Evolutionary conservation across 2,797 vertebrate species (phyloP).

Genomic region (Argentina silus): DNA sequence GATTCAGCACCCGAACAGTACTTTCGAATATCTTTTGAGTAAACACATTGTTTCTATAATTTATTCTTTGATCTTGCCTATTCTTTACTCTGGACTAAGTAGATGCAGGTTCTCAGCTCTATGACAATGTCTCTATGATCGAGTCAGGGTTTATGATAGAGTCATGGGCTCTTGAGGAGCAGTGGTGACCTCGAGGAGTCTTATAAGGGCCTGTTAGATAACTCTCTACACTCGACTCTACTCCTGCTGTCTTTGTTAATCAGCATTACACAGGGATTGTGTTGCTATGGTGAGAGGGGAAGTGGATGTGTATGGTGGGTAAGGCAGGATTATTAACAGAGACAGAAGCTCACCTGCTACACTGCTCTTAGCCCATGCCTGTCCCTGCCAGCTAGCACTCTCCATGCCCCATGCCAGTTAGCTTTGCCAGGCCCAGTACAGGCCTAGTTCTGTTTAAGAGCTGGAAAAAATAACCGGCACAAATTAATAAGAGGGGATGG

Average conservation of each 20-base stretch:
- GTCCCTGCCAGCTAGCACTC: constrained; percentile 5
- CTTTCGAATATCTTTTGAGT: too few species aligned
- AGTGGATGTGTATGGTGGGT: neutral
- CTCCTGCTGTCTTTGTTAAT: constrained; percentile 9
- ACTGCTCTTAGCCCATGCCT: neutral
- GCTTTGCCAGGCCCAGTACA: neutral
- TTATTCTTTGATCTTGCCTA: too few species aligned
- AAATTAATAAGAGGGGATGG: constrained; percentile 20
- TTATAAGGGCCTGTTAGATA: neutral
- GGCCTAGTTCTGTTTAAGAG: neutral
- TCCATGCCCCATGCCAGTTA: constrained; percentile 7
- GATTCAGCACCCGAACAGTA: too few species aligned
- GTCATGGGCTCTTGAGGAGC: neutral
- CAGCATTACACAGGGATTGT: constrained; percentile 9
- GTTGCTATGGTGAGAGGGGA: constrained; percentile 3
- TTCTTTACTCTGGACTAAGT: too few species aligned
- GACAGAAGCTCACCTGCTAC: neutral
- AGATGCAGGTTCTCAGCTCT: too few species aligned
- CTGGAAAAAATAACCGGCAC: constrained; percentile 28
- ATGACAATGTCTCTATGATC: neutral
- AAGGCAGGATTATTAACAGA: too few species aligned
- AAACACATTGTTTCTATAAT: too few species aligned
- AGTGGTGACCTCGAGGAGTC: neutral
- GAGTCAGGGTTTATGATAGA: neutral
- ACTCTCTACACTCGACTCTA: neutral